These are phyloP conservation scores for Megaceryle torquata DNA, from an alignment of 2,113 vertebrate genomes.

Conservation along the genomic window DNA sequence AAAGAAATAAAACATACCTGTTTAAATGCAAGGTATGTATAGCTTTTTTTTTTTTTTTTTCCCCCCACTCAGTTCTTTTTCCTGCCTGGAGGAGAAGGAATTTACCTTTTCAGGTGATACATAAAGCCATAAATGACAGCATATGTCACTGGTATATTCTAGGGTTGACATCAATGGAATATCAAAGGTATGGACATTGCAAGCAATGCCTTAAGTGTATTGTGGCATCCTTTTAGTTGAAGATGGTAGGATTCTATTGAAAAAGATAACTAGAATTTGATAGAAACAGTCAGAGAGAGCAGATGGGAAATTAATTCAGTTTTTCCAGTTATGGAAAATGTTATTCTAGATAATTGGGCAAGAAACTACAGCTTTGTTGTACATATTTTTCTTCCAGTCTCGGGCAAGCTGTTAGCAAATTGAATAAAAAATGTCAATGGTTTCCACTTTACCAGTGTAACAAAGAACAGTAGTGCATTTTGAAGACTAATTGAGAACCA, in stretches of 20 bases:
- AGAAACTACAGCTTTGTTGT: neutral
- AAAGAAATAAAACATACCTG: neutral
- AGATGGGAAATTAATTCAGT: neutral
- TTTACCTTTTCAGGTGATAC: neutral
- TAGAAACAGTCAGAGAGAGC: neutral
- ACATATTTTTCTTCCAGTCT: neutral
- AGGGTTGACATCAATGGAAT: neutral
- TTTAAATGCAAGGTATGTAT: neutral
- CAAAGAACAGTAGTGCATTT: neutral
- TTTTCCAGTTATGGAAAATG: neutral
- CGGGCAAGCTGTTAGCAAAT: neutral
- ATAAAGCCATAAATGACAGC: neutral
- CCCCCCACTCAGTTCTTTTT: neutral
- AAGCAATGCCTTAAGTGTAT: neutral
- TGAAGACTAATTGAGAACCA: neutral
- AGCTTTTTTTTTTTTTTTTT: neutral
- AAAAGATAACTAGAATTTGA: neutral
- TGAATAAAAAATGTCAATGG: neutral
- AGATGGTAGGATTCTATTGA: neutral
- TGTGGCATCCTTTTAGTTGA: neutral
- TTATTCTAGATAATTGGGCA: neutral
- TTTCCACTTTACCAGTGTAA: neutral
- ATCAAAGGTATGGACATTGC: neutral
- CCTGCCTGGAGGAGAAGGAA: neutral
- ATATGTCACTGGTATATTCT: neutral